A percentile compares a stretch with the other conserved stretches of the same genome.
phyloP scores from a whole-genome alignment of 2,888 invertebrate genomes.

The Macrosiphum euphorbiae region DNA sequence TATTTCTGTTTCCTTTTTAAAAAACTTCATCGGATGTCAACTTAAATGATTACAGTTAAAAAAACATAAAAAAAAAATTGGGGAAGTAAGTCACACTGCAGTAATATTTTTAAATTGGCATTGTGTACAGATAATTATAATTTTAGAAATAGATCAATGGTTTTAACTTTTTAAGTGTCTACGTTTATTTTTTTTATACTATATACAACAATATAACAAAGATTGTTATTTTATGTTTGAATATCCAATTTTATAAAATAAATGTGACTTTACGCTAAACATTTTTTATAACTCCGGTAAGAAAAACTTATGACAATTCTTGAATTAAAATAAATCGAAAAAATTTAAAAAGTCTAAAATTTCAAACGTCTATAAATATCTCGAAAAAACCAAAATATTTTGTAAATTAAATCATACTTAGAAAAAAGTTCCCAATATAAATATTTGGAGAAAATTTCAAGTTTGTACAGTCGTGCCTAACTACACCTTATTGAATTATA shows the following conservation, averaged over 20 bases:
- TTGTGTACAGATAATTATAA: no score
- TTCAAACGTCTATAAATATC: neutral
- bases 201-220: neutral
- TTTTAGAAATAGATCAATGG: no score
- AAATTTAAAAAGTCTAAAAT: no score
- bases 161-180: no score
- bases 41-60: no score
- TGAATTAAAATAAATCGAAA: no score
- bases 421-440: neutral
- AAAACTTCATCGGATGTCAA: no score
- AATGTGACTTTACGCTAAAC: neutral
- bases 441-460: neutral
- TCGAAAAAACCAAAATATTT: neutral
- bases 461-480: neutral
- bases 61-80: no score
- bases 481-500: neutral
- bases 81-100: no score
- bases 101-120: no score
- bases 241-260: neutral
- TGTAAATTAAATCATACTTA: neutral
- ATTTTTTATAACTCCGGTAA: neutral
- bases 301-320: neutral
- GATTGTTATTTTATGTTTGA: neutral
- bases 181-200: no score
- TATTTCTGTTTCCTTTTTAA: neutral